Evolutionary conservation across 2,113 vertebrate genomes (phyloP).

Genomic region (Gopherus flavomarginatus): DNA sequence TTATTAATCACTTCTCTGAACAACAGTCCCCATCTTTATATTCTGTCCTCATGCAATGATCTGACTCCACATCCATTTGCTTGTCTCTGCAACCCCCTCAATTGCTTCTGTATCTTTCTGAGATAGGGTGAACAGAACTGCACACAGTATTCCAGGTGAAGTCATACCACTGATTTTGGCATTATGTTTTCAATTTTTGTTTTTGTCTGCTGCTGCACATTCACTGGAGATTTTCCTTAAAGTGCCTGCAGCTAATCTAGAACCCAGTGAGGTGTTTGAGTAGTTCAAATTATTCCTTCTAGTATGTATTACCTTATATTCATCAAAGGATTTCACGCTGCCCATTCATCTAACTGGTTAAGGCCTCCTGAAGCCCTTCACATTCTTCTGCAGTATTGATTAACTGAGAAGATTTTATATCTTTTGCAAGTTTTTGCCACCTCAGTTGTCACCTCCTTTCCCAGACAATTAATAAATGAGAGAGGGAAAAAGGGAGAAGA

Average conservation of each 20-base stretch:
- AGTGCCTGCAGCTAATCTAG: neutral
- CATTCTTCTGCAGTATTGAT: neutral
- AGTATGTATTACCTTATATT: neutral
- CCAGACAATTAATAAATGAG: neutral
- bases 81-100: neutral
- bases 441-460: neutral
- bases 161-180: neutral
- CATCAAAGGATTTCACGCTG: neutral
- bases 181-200: neutral
- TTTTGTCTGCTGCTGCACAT: neutral
- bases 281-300: neutral
- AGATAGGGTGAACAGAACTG: neutral
- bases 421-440: neutral
- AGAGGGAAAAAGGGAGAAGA: neutral
- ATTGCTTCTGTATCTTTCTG: neutral
- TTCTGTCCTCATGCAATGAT: accelerated
- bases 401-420: neutral
- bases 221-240: neutral
- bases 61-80: neutral
- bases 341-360: accelerated
- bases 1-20: neutral
- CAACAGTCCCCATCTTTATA: neutral
- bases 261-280: neutral
- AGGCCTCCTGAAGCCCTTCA: neutral
- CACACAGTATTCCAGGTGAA: neutral